A percentile compares a stretch with the other conserved stretches of the same genome.
Conservation (phyloP, 2,797 vertebrate genomes). For the Ammospiza maritima region DNA sequence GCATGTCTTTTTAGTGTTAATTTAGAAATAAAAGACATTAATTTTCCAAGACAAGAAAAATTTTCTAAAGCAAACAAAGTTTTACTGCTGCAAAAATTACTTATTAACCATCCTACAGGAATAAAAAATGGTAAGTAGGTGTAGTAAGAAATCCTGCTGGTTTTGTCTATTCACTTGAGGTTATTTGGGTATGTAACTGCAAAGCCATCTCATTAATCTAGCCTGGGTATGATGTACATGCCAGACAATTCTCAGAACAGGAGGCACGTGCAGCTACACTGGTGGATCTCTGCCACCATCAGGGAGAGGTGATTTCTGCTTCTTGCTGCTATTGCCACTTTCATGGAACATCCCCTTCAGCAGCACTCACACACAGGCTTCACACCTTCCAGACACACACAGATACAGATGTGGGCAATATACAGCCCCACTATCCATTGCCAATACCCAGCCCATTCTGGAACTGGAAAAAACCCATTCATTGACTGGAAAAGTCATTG, state of each 20-base stretch:
- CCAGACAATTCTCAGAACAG: neutral
- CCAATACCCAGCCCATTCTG: neutral
- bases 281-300: neutral
- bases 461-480: too few relatives aligned
- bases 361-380: neutral
- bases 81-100: neutral
- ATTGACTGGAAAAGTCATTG: conserved; percentile 11
- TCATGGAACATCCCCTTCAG: neutral
- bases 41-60: neutral
- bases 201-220: neutral
- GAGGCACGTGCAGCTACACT: accelerated
- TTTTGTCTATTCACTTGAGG: neutral
- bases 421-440: neutral
- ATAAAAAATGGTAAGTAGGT: neutral
- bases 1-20: neutral
- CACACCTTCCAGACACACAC: neutral
- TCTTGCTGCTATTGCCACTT: neutral
- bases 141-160: neutral
- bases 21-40: neutral
- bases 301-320: neutral
- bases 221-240: neutral
- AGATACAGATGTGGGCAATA: neutral
- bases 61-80: neutral
- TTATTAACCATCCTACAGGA: neutral
- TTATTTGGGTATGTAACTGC: neutral